Evolutionary conservation across 2,888 invertebrate genomes (phyloP).

Genomic region (Scotopteryx bipunctaria): DNA sequence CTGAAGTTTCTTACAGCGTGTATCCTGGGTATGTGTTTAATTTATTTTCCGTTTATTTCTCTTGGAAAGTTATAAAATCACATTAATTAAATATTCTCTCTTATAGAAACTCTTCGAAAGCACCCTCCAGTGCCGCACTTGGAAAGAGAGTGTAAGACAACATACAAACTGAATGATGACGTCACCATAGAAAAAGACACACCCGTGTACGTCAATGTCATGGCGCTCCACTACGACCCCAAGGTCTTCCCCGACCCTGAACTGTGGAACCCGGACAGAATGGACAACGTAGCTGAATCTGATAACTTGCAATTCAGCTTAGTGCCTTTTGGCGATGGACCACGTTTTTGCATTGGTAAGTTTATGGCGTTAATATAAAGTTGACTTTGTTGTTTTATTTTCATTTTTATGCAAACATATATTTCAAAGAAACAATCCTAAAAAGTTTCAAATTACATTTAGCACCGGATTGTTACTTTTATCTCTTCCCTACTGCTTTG

Average conservation of each 20-base stretch:
- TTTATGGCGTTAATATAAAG: too few relatives aligned
- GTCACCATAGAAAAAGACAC: conserved; percentile 56
- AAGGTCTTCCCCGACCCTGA: conserved; percentile 57
- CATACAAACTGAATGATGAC: conserved; percentile 54
- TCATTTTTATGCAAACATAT: background rate
- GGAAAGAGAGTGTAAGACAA: conserved; percentile 56
- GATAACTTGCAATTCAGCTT: conserved; percentile 61
- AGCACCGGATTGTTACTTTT: conserved; percentile 8
- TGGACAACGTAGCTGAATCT: conserved; percentile 46
- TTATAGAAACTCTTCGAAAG: conserved; percentile 68
- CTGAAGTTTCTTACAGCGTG: conserved; percentile 62
- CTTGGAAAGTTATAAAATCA: background rate
- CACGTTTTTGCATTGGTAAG: conserved; percentile 59
- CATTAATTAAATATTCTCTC: conserved; percentile 1
- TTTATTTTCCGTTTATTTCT: too few relatives aligned
- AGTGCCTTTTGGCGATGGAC: conserved; percentile 69
- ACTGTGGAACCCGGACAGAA: conserved; percentile 63
- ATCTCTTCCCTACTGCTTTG: conserved; percentile 6
- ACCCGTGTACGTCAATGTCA: conserved; percentile 61
- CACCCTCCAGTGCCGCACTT: conserved; percentile 56
- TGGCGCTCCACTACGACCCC: conserved; percentile 59
- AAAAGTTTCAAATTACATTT: too few relatives aligned
- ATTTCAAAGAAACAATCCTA: background rate
- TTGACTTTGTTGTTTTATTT: too few relatives aligned
- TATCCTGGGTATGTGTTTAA: conserved; percentile 61